These are phyloP conservation scores for Porites rus DNA, from an alignment of 92 coral and sea anemone genomes.

Conservation along the genomic window DNA sequence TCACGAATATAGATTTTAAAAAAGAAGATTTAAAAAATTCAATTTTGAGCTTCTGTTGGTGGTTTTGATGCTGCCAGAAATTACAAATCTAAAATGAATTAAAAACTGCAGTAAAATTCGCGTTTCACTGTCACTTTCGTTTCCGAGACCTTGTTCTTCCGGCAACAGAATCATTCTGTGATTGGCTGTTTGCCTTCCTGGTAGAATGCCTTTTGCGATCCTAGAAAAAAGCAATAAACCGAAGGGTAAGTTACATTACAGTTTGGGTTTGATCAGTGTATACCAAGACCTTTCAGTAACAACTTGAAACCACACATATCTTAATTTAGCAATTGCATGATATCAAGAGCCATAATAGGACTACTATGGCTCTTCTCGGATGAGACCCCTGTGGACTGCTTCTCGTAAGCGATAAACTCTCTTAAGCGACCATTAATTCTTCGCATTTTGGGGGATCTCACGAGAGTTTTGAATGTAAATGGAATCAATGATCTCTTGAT, in stretches of 20 bases:
- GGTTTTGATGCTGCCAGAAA: background rate
- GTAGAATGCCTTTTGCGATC: slow-evolving; percentile 31
- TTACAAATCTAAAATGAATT: background rate
- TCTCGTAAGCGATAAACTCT: too few relatives aligned
- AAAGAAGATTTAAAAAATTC: background rate
- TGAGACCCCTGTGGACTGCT: too few relatives aligned
- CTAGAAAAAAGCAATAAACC: slow-evolving; percentile 8
- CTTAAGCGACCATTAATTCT: too few relatives aligned
- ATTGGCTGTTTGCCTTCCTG: slow-evolving; percentile 1
- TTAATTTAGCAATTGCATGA: too few relatives aligned
- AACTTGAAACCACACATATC: too few relatives aligned
- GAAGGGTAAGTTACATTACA: background rate
- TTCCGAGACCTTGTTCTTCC: slow-evolving; percentile 40
- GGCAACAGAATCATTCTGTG: slow-evolving; percentile 43
- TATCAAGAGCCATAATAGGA: too few relatives aligned
- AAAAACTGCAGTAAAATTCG: background rate
- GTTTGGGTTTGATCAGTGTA: too few relatives aligned
- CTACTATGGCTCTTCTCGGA: too few relatives aligned
- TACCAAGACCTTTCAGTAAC: too few relatives aligned
- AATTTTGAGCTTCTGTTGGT: background rate
- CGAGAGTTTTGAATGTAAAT: too few relatives aligned
- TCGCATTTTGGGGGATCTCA: too few relatives aligned
- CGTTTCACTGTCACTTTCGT: slow-evolving; percentile 25
- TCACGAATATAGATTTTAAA: background rate
- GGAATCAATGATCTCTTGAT: too few relatives aligned